These are phyloP conservation scores for Parnassius smintheus DNA, from an alignment of 2,888 invertebrate genomes.

Conservation along the genomic window DNA sequence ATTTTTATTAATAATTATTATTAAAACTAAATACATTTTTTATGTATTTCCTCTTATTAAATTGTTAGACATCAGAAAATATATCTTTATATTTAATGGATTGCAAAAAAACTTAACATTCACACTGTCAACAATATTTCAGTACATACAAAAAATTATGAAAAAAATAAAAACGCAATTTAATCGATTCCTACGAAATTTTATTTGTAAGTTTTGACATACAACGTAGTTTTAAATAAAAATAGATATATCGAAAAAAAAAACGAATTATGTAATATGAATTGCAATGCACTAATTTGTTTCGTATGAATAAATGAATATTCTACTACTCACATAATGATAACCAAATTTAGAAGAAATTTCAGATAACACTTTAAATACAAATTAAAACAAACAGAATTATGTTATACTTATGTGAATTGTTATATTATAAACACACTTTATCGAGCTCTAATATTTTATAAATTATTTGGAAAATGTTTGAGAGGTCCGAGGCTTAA, in stretches of 20 bases:
- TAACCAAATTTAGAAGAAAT: not conserved
- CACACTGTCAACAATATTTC: constrained; percentile 33
- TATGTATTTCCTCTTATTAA: not conserved
- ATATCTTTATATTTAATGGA: constrained; percentile 6
- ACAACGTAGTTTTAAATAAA: no score
- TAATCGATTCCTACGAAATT: no score
- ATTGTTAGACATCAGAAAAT: not conserved
- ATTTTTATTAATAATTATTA: no score
- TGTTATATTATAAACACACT: not conserved
- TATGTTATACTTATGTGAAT: not conserved
- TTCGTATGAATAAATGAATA: not conserved
- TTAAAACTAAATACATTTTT: no score
- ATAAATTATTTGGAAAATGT: constrained; percentile 75
- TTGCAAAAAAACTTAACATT: constrained; percentile 31
- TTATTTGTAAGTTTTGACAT: no score
- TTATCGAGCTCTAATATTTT: constrained; percentile 30
- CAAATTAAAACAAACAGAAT: not conserved
- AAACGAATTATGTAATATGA: no score
- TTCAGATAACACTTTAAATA: constrained; percentile 8
- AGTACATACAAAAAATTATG: no score
- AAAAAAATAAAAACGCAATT: no score
- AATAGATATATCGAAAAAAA: no score
- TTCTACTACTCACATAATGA: no score
- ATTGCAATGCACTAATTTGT: not conserved
- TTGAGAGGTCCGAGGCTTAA: constrained; percentile 87